phyloP scores from a whole-genome alignment of 2,888 invertebrate genomes.

The Aphodius sticticus region DNA sequence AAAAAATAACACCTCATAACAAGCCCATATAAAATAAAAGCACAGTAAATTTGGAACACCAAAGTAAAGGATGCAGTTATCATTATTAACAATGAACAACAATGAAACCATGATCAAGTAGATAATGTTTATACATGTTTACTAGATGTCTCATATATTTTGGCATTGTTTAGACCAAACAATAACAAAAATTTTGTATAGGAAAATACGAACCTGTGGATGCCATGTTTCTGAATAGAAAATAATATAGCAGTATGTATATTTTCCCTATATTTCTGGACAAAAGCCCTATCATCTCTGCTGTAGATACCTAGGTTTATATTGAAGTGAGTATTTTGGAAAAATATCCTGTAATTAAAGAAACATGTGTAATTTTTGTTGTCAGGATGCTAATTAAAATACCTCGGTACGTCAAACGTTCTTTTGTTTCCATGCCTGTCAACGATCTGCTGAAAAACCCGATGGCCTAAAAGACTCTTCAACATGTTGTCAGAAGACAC shows the following conservation, averaged over 20 bases:
- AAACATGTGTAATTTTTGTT: too few relatives aligned
- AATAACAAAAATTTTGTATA: too few relatives aligned
- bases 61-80: too few relatives aligned
- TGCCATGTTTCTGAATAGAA: slow-evolving; percentile 62
- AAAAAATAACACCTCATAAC: too few relatives aligned
- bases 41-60: too few relatives aligned
- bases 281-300: slow-evolving; percentile 62
- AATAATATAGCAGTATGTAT: slow-evolving; percentile 60
- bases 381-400: too few relatives aligned
- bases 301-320: slow-evolving; percentile 58
- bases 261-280: slow-evolving; percentile 62
- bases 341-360: slow-evolving; percentile 55
- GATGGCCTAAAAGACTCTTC: slow-evolving; percentile 64
- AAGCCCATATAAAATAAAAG: too few relatives aligned
- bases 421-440: slow-evolving; percentile 64
- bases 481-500: slow-evolving; percentile 61
- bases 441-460: slow-evolving; percentile 65
- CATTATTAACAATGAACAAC: too few relatives aligned
- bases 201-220: slow-evolving; percentile 46
- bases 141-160: too few relatives aligned
- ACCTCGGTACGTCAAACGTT: slow-evolving; percentile 61
- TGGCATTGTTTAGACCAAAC: too few relatives aligned
- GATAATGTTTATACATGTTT: too few relatives aligned
- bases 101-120: too few relatives aligned
- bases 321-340: slow-evolving; percentile 58